Conservation (phyloP, 2,888 invertebrate genomes). For the Callosobruchus maculatus region DNA sequence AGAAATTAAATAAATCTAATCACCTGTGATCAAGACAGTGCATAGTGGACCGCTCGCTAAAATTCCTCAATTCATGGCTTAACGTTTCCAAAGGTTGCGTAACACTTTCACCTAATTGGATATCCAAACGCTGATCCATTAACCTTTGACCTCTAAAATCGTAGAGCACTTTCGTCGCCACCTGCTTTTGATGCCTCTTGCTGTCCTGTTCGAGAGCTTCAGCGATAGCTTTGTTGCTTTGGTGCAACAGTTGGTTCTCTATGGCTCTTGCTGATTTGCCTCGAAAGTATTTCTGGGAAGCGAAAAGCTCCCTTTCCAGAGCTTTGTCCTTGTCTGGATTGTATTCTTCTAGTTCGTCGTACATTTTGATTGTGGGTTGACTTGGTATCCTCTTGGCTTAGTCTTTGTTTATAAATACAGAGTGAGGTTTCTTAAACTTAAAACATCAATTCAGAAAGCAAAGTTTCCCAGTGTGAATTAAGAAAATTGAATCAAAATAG, state of each 20-base stretch:
- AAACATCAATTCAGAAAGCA: too few relatives aligned
- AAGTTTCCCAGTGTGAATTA: too few relatives aligned
- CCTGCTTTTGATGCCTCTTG: slow-evolving; percentile 30
- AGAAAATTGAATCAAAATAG: too few relatives aligned
- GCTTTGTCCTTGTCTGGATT: slow-evolving; percentile 46
- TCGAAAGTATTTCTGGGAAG: slow-evolving; percentile 56
- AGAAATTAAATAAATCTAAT: slow-evolving; percentile 9
- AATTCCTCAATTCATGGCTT: slow-evolving; percentile 61
- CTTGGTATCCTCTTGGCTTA: too few relatives aligned
- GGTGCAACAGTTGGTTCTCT: slow-evolving; percentile 60
- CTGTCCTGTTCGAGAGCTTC: slow-evolving; percentile 49
- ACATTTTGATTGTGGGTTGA: slow-evolving; percentile 47
- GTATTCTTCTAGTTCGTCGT: slow-evolving; percentile 50
- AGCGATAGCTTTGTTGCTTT: slow-evolving; percentile 55
- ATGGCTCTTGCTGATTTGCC: slow-evolving; percentile 48
- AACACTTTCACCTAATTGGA: slow-evolving; percentile 56
- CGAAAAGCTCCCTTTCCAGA: slow-evolving; percentile 44
- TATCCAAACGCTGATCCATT: slow-evolving; percentile 47
- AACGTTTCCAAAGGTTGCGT: slow-evolving; percentile 57
- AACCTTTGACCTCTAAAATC: slow-evolving; percentile 40
- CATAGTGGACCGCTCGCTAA: slow-evolving; percentile 58
- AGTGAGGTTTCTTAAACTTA: background rate
- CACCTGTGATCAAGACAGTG: slow-evolving; percentile 67
- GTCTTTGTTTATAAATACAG: slow-evolving; percentile 7
- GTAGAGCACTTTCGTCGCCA: slow-evolving; percentile 31